phyloP scores from a whole-genome alignment of 2,113 vertebrate genomes.

The Megaceryle maxima region DNA sequence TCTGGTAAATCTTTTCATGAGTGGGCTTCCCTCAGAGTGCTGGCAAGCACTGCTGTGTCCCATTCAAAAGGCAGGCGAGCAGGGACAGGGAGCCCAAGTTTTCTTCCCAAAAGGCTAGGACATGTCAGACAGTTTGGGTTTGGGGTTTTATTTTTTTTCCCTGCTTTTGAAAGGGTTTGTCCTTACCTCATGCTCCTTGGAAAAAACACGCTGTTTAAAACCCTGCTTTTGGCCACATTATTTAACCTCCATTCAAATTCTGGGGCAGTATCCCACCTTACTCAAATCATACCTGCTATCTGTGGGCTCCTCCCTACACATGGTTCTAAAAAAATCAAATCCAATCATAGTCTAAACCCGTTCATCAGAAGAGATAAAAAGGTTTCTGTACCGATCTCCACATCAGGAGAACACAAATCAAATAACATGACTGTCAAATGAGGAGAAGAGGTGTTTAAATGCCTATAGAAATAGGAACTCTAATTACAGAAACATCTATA shows the following conservation, averaged over 20 bases:
- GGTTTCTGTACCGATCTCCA: conserved; percentile 24
- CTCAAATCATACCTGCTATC: not conserved
- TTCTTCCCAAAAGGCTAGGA: not conserved
- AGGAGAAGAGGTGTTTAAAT: conserved; percentile 51
- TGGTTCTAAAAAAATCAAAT: not conserved
- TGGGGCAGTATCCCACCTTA: not conserved
- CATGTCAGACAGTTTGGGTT: too few species aligned
- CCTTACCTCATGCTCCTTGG: not conserved
- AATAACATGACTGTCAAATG: conserved; percentile 55
- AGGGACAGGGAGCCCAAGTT: not conserved
- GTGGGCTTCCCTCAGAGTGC: conserved; percentile 1
- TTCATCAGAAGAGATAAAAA: conserved; percentile 33
- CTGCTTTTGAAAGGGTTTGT: not conserved
- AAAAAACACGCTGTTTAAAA: not conserved
- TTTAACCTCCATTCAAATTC: conserved; percentile 29
- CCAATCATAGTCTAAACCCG: not conserved
- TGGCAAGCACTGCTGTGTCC: not conserved
- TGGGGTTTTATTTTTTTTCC: too few species aligned
- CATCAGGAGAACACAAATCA: conserved; percentile 62
- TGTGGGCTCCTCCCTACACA: conserved; percentile 5
- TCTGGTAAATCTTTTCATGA: conserved; percentile 49
- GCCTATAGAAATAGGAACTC: conserved; percentile 65
- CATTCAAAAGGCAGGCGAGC: not conserved
- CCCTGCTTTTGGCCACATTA: not conserved
- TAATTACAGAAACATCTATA: conserved; percentile 69